phyloP scores from a whole-genome alignment of 2,113 vertebrate genomes.

The Urocynchramus pylzowi region DNA sequence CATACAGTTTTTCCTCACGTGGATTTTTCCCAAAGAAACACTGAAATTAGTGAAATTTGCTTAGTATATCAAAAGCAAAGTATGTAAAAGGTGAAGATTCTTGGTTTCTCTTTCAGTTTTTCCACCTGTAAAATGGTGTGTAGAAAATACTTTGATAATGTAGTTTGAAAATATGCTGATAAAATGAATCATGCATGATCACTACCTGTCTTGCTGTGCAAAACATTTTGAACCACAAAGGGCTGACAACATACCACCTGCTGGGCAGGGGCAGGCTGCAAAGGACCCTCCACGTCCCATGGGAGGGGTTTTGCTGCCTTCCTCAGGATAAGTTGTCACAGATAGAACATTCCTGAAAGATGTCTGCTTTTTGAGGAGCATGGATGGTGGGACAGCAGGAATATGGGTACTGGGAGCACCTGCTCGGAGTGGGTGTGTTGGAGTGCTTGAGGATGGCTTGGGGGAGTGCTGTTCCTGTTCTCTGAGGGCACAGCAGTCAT shows the following conservation, averaged over 20 bases:
- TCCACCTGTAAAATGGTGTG: background rate
- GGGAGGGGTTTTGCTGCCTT: background rate
- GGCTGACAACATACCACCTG: background rate
- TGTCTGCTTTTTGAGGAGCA: background rate
- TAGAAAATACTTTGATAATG: background rate
- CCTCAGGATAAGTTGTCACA: background rate
- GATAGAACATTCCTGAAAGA: background rate
- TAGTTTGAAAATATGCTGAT: background rate
- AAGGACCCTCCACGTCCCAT: background rate
- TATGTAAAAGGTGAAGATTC: background rate
- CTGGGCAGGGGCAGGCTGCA: background rate
- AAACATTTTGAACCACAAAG: background rate
- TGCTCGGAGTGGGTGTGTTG: background rate
- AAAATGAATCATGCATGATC: background rate
- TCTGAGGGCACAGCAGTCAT: background rate
- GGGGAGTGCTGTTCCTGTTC: background rate
- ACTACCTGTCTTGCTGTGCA: background rate
- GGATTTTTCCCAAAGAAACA: background rate
- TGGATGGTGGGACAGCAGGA: background rate
- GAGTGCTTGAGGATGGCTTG: rapidly evolving
- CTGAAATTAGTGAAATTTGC: background rate
- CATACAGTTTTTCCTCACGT: background rate
- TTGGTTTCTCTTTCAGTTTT: background rate
- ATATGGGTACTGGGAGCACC: background rate
- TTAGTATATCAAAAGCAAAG: background rate